These are phyloP conservation scores for Thalassophryne amazonica DNA, from an alignment of 2,797 vertebrate genomes.

Conservation along the genomic window DNA sequence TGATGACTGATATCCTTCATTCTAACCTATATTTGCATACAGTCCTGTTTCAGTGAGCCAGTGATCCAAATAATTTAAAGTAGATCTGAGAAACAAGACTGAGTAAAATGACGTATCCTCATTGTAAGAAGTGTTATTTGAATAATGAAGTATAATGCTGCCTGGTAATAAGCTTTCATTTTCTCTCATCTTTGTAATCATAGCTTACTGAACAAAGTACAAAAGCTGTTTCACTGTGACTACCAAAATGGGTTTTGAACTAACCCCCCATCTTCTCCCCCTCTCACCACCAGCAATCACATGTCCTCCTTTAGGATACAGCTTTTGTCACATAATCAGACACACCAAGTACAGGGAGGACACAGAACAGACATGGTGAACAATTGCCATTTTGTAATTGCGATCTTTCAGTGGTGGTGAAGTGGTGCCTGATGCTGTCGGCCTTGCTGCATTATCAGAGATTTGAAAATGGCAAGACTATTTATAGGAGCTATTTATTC, in stretches of 20 bases:
- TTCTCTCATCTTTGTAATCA: constrained; percentile 63
- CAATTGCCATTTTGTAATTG: constrained; percentile 68
- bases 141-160: constrained; percentile 59
- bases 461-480: constrained; percentile 67
- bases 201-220: constrained; percentile 51
- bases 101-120: constrained; percentile 39
- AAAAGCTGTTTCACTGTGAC: constrained; percentile 43
- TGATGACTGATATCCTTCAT: constrained; percentile 38
- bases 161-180: constrained; percentile 49
- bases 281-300: constrained; percentile 31
- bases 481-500: constrained; percentile 65
- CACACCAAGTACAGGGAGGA: constrained; percentile 21
- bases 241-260: constrained; percentile 53
- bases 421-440: constrained; percentile 38
- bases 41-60: constrained; percentile 23
- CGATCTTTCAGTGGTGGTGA: constrained; percentile 57
- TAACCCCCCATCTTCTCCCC: constrained; percentile 35
- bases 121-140: constrained; percentile 48
- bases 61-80: constrained; percentile 31
- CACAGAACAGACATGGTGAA: constrained; percentile 27
- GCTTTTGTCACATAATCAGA: constrained; percentile 52
- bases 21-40: constrained; percentile 30
- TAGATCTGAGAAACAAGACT: constrained; percentile 12
- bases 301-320: constrained; percentile 42
- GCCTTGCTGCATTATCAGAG: constrained; percentile 48